Percentiles rank a stretch among this genome's conserved stretches.
phyloP scores from a whole-genome alignment of 2,797 vertebrate genomes.

The Xyrichtys novacula region DNA sequence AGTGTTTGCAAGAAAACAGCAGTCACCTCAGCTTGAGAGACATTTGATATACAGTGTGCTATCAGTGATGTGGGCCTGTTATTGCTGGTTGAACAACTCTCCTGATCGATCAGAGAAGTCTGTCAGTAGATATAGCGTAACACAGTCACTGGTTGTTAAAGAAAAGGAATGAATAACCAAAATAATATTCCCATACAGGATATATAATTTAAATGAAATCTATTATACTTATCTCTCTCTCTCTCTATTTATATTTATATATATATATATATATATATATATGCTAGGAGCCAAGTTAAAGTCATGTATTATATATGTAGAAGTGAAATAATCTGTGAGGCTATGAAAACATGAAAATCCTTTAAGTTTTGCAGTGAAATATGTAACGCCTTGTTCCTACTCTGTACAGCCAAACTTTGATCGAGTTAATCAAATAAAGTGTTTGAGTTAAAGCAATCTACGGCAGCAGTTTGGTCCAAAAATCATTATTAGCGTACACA shows the following conservation, averaged over 20 bases:
- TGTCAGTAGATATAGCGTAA: constrained; percentile 45
- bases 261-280: too few species aligned
- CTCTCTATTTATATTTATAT: too few species aligned
- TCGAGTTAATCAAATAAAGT: constrained; percentile 49
- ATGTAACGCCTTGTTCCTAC: constrained; percentile 34
- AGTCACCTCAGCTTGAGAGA: constrained; percentile 47
- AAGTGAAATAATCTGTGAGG: constrained; percentile 46
- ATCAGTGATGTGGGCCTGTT: constrained; percentile 50
- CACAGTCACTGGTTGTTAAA: constrained; percentile 58
- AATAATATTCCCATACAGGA: constrained; percentile 50
- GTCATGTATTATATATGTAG: constrained; percentile 39
- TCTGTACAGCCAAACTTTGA: constrained; percentile 63
- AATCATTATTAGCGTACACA: background rate
- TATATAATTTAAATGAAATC: constrained; percentile 21
- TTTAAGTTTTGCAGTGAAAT: constrained; percentile 56
- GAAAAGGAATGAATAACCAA: constrained; percentile 46
- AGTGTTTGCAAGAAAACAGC: constrained; percentile 68
- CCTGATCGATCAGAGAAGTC: constrained; percentile 43
- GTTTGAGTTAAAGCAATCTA: constrained; percentile 23
- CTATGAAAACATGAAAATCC: constrained; percentile 43
- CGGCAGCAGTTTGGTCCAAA: constrained; percentile 60
- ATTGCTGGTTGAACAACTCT: constrained; percentile 72
- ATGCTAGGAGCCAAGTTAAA: constrained; percentile 30
- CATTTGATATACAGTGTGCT: constrained; percentile 54
- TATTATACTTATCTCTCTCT: too few species aligned